Conservation (phyloP, 2,797 vertebrate genomes). For the Oreochromis mossambicus region DNA sequence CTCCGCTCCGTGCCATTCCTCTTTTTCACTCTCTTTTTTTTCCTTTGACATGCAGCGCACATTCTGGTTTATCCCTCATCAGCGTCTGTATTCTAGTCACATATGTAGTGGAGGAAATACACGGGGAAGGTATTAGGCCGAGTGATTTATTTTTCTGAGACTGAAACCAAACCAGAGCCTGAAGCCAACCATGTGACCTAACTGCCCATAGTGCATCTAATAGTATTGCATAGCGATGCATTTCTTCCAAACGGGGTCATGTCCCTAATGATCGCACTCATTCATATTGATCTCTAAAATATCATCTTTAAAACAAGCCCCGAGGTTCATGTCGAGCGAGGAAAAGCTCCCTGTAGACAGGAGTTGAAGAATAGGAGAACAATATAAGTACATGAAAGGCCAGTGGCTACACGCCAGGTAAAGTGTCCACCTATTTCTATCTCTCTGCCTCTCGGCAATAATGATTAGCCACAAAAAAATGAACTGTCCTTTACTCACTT, state of each 20-base stretch:
- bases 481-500: constrained; percentile 19
- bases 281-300: constrained; percentile 59
- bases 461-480: constrained; percentile 37
- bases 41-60: constrained; percentile 22
- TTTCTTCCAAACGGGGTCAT: constrained; percentile 43
- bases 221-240: constrained; percentile 23
- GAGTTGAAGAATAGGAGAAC: constrained; percentile 33
- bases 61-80: constrained; percentile 20
- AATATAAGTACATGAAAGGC: constrained; percentile 31
- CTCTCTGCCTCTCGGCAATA: constrained; percentile 30
- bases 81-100: constrained; percentile 51
- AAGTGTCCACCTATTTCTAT: constrained; percentile 28
- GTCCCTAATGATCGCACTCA: constrained; percentile 36
- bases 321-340: constrained; percentile 27
- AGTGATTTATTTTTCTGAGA: constrained; percentile 69
- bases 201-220: constrained; percentile 42
- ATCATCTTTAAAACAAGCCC: constrained; percentile 61
- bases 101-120: constrained; percentile 54
- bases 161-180: constrained; percentile 58
- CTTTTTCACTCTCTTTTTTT: constrained; percentile 35
- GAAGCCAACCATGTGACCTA: constrained; percentile 50
- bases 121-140: constrained; percentile 63
- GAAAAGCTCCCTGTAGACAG: constrained; percentile 24
- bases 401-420: constrained; percentile 33
- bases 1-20: neutral